phyloP scores from a whole-genome alignment of 2,113 vertebrate species.

The Bufo gargarizans region DNA sequence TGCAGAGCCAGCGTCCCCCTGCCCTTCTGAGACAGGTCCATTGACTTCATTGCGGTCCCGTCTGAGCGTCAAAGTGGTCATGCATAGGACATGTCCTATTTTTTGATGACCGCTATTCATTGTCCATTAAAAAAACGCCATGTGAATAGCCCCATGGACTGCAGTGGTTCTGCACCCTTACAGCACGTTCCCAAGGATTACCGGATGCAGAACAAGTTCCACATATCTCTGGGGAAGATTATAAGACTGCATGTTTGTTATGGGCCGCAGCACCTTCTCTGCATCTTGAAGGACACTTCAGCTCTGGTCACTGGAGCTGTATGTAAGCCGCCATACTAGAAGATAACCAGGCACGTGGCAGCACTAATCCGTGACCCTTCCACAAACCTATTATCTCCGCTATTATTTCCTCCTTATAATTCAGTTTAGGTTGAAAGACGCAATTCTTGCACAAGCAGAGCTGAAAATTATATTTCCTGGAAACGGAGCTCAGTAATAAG shows the following conservation, averaged over 20 bases:
- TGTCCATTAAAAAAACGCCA: too few species aligned
- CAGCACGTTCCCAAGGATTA: background rate
- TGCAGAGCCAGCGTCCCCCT: too few species aligned
- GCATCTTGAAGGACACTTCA: background rate
- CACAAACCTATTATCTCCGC: background rate
- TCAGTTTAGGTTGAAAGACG: conserved; percentile 5
- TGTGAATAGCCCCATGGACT: too few species aligned
- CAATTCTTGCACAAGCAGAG: conserved; percentile 22
- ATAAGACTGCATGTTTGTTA: too few species aligned
- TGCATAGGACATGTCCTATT: too few species aligned
- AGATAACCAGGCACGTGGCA: background rate
- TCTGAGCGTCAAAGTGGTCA: too few species aligned
- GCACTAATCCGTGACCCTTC: background rate
- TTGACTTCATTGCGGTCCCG: too few species aligned
- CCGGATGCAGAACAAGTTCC: background rate
- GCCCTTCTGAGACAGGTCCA: too few species aligned
- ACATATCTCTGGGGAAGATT: background rate
- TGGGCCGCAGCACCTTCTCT: background rate
- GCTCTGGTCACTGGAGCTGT: background rate
- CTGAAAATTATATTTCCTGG: conserved; percentile 46
- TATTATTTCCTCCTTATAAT: conserved; percentile 17
- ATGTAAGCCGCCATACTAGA: background rate
- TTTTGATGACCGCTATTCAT: too few species aligned
- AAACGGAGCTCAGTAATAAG: conserved; percentile 29
- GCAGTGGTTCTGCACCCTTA: too few species aligned